phyloP scores from a whole-genome alignment of 2,888 invertebrate genomes.

The Brassicogethes aeneus region DNA sequence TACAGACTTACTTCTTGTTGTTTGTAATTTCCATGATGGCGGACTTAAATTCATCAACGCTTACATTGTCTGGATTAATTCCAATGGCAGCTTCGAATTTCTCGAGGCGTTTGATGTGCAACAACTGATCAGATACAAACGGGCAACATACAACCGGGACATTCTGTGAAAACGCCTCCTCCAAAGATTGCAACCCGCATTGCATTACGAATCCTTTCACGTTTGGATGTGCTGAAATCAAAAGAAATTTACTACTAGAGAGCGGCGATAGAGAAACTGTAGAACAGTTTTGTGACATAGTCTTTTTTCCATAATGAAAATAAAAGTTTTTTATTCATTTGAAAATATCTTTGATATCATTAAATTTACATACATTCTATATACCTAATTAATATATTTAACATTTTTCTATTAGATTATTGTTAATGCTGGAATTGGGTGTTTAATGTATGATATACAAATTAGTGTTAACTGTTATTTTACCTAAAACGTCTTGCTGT shows the following conservation, averaged over 20 bases:
- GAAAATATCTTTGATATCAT: too few relatives aligned
- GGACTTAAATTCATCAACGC: conserved; percentile 6
- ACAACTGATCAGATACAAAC: conserved; percentile 7
- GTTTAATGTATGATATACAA: conserved; percentile 18
- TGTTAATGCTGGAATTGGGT: too few relatives aligned
- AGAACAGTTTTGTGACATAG: neutral
- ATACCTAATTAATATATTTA: too few relatives aligned
- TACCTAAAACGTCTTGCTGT: conserved; percentile 20
- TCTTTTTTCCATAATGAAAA: neutral
- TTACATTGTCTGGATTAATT: conserved; percentile 3
- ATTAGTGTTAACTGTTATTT: conserved; percentile 22
- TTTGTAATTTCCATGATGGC: conserved; percentile 9
- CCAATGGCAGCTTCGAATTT: conserved; percentile 1
- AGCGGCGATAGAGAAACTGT: neutral
- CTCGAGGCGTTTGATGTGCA: conserved; percentile 5
- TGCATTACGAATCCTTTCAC: conserved; percentile 10
- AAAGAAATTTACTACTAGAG: neutral
- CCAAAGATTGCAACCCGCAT: conserved; percentile 11
- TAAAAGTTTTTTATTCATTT: too few relatives aligned
- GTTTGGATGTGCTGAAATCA: conserved; percentile 9
- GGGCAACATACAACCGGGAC: conserved; percentile 9
- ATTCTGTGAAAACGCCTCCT: conserved; percentile 8
- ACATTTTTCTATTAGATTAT: too few relatives aligned
- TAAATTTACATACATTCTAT: too few relatives aligned
- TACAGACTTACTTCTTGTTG: conserved; percentile 8